Evolutionary conservation across 2,888 invertebrate species (phyloP).

Genomic region (Neelides folsomi): DNA sequence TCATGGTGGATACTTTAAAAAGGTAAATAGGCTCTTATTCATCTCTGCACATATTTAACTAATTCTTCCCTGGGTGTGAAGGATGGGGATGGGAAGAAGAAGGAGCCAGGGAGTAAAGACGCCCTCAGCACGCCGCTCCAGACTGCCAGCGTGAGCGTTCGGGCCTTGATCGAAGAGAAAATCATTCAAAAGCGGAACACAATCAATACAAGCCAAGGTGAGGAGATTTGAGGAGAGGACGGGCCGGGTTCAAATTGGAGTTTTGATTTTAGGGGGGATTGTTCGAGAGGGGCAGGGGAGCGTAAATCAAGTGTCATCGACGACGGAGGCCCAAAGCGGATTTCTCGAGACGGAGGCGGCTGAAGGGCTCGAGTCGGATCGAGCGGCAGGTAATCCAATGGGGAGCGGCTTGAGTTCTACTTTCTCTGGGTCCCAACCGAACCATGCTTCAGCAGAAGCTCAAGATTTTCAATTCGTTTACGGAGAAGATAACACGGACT

Average conservation of each 20-base stretch:
- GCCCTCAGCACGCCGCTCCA: slow-evolving; percentile 58
- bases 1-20: slow-evolving; percentile 94
- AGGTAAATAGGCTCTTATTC: slow-evolving; percentile 44
- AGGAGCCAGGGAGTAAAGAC: slow-evolving; percentile 25
- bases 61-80: slow-evolving; percentile 12
- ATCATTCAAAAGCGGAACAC: slow-evolving; percentile 70
- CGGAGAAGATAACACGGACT: slow-evolving; percentile 22
- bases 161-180: slow-evolving; percentile 83
- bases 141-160: slow-evolving; percentile 80
- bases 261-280: slow-evolving; percentile 6
- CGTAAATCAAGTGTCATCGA: slow-evolving; percentile 10
- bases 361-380: background rate
- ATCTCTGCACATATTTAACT: background rate
- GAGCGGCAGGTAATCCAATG: slow-evolving; percentile 3
- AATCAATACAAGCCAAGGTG: background rate
- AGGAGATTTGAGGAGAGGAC: background rate
- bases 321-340: slow-evolving; percentile 11
- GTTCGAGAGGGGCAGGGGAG: slow-evolving; percentile 5
- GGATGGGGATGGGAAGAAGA: slow-evolving; percentile 30
- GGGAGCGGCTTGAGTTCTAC: slow-evolving; percentile 7
- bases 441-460: background rate
- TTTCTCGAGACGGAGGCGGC: slow-evolving; percentile 7
- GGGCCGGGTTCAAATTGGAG: background rate
- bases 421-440: slow-evolving; percentile 6
- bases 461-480: slow-evolving; percentile 23